A percentile compares a stretch with the other conserved stretches of the same genome.
Evolutionary conservation across 1,140 invertebrate genomes (phyloP).

Genomic region (Ceratina australensis): DNA sequence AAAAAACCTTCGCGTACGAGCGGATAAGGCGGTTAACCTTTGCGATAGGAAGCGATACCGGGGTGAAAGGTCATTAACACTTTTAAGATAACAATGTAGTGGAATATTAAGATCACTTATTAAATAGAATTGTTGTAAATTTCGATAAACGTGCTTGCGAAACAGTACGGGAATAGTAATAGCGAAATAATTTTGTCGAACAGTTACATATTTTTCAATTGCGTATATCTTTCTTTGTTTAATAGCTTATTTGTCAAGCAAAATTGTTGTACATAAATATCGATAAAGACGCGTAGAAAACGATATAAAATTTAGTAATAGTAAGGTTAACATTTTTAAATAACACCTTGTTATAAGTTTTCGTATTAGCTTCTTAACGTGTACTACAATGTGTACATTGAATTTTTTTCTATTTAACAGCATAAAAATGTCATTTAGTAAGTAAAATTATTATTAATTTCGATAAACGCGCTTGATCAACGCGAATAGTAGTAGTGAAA

Average conservation of each 20-base stretch:
- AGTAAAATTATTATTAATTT: conserved; percentile 22
- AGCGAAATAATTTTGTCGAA: not conserved
- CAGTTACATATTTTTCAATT: no score
- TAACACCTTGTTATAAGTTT: no score
- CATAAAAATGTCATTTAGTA: conserved; percentile 23
- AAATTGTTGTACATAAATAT: no score
- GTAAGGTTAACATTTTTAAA: no score
- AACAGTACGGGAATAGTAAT: not conserved
- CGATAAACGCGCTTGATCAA: conserved; percentile 27
- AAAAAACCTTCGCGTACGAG: conserved; percentile 12
- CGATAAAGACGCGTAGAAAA: no score
- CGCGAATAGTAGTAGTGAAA: not conserved
- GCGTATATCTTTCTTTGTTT: no score
- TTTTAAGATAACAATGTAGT: conserved; percentile 49
- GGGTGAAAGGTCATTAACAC: conserved; percentile 57
- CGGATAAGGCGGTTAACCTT: conserved; percentile 59
- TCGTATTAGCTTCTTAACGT: no score
- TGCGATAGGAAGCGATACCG: conserved; percentile 35
- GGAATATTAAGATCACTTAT: conserved; percentile 33
- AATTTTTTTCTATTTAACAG: no score
- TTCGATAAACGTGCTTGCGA: conserved; percentile 28
- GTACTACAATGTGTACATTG: no score
- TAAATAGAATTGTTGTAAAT: conserved; percentile 29
- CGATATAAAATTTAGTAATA: no score
- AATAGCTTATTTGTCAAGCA: no score